phyloP scores from a whole-genome alignment of 1,140 invertebrate species.

The Reticulitermes speratus region DNA sequence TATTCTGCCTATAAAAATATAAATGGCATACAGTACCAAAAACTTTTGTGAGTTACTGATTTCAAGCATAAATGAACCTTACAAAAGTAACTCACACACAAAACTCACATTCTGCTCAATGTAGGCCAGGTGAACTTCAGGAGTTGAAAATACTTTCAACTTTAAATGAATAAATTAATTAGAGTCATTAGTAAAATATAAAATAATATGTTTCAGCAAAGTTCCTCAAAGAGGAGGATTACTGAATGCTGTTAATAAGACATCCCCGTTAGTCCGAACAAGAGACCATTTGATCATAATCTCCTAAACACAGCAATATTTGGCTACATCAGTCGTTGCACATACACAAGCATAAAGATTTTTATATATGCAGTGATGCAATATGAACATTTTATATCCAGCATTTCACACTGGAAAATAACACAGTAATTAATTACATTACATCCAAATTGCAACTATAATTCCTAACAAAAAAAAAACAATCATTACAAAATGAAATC shows the following conservation, averaged over 20 bases:
- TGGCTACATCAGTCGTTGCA: not conserved
- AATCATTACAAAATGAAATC: too few species aligned
- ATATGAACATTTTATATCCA: too few species aligned
- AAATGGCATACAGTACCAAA: not conserved
- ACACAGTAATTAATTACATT: too few species aligned
- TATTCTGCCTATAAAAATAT: constrained; percentile 1
- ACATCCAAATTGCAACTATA: too few species aligned
- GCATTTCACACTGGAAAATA: too few species aligned
- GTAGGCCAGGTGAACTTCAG: not conserved
- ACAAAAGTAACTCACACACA: not conserved
- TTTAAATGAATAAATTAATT: not conserved
- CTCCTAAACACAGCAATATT: not conserved
- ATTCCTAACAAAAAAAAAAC: too few species aligned
- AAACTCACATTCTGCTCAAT: not conserved
- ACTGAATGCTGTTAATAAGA: not conserved
- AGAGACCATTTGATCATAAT: not conserved
- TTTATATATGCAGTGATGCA: too few species aligned
- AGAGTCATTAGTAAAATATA: too few species aligned
- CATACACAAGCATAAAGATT: not conserved
- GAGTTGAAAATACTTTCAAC: not conserved
- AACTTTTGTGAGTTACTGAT: not conserved
- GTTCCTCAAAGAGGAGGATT: not conserved
- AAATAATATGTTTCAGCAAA: too few species aligned
- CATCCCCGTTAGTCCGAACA: not conserved
- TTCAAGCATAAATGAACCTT: not conserved